Evolutionary conservation across 2,888 invertebrate genomes (phyloP).

Genomic region (Melanchra persicariae): DNA sequence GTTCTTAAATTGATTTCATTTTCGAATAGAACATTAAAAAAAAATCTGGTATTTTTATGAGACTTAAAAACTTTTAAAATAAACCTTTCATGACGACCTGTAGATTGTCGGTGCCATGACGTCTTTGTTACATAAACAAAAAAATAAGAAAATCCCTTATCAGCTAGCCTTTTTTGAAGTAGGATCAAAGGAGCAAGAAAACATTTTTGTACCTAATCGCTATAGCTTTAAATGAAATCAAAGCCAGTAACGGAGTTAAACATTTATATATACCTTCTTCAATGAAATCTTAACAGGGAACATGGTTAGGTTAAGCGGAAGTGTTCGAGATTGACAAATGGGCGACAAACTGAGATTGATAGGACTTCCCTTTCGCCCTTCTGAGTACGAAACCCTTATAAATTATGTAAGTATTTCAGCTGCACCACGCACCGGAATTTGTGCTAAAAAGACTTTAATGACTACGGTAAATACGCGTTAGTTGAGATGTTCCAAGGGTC

Average conservation of each 20-base stretch:
- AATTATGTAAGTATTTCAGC: constrained; percentile 54
- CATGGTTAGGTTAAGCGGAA: constrained; percentile 31
- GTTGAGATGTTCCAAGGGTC: not conserved
- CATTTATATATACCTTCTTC: constrained; percentile 4
- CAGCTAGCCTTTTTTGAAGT: too few relatives aligned
- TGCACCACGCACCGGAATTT: constrained; percentile 26
- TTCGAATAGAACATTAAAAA: too few relatives aligned
- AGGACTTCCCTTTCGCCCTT: constrained; percentile 37
- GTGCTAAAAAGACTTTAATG: constrained; percentile 28
- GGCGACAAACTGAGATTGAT: constrained; percentile 64
- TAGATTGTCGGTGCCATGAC: too few relatives aligned
- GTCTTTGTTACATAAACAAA: too few relatives aligned
- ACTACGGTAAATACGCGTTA: constrained; percentile 7
- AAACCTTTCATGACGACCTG: too few relatives aligned
- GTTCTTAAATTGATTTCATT: too few relatives aligned
- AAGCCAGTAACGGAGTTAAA: constrained; percentile 8
- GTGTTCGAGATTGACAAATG: constrained; percentile 59
- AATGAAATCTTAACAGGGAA: constrained; percentile 26
- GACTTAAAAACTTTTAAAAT: too few relatives aligned
- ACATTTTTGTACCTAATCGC: not conserved
- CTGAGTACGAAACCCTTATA: constrained; percentile 52
- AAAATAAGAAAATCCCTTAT: too few relatives aligned
- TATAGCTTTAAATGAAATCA: not conserved
- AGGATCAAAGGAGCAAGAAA: too few relatives aligned
- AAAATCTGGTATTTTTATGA: too few relatives aligned